Percentiles rank a stretch among this genome's conserved stretches.
These are phyloP conservation scores for Drosophila sechellia DNA, from an alignment of 1,140 invertebrate species.

Conservation along the genomic window DNA sequence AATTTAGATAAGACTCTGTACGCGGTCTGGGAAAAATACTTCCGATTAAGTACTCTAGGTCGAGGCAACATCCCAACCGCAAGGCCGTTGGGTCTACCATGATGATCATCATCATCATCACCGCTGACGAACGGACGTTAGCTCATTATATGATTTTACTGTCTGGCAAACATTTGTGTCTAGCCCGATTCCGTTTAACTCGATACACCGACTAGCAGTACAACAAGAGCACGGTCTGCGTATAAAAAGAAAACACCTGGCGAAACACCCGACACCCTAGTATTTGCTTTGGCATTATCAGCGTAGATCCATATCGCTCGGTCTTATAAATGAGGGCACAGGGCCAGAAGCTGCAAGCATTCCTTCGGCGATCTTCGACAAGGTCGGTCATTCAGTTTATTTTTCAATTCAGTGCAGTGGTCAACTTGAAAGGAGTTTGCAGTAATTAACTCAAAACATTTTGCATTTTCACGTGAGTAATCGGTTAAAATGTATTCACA, in stretches of 20 bases:
- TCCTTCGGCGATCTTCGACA: conserved; percentile 8
- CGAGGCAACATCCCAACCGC: conserved; percentile 39
- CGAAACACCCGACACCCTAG: conserved; percentile 19
- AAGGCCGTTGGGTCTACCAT: neutral
- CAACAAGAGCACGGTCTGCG: conserved; percentile 34
- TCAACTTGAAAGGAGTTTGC: neutral
- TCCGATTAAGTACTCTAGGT: conserved; percentile 47
- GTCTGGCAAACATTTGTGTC: conserved; percentile 71
- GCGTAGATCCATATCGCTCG: conserved; percentile 20
- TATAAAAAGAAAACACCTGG: conserved; percentile 66
- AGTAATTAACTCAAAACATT: neutral
- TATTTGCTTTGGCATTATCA: conserved; percentile 45
- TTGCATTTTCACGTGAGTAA: conserved; percentile 38
- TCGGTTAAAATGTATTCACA: neutral
- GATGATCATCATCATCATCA: neutral
- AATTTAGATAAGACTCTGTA: conserved; percentile 31
- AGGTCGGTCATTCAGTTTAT: conserved; percentile 19
- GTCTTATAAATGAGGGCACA: conserved; percentile 42
- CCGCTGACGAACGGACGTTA: conserved; percentile 20
- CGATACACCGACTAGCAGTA: conserved; percentile 17
- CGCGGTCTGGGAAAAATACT: conserved; percentile 23
- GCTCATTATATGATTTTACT: conserved; percentile 51
- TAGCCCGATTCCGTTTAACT: conserved; percentile 65
- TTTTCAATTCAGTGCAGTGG: neutral
- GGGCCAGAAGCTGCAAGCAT: conserved; percentile 17